Conservation (phyloP, 1,140 invertebrate genomes). For the Lepeophtheirus salmonis region DNA sequence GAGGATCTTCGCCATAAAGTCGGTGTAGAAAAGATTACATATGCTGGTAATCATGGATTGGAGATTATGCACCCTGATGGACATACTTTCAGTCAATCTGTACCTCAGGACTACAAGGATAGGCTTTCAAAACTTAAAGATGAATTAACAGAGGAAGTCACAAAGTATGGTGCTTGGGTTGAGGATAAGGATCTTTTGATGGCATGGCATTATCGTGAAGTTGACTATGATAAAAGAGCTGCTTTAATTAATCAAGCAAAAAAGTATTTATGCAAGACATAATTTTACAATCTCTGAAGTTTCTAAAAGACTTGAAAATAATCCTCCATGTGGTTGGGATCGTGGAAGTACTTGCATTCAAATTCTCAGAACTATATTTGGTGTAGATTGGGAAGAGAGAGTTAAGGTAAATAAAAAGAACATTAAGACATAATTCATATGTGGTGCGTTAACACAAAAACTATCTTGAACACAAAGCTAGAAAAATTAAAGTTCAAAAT, state of each 20-base stretch:
- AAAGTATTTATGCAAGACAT: constrained; percentile 45
- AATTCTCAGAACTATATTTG: constrained; percentile 45
- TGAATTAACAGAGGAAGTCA: constrained; percentile 59
- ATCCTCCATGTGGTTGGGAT: constrained; percentile 9
- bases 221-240: constrained; percentile 28
- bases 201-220: constrained; percentile 35
- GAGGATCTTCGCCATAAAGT: constrained; percentile 75
- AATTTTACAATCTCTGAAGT: constrained; percentile 52
- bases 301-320: constrained; percentile 54
- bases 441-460: too few species aligned
- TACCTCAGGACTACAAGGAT: constrained; percentile 61
- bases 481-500: too few species aligned
- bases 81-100: constrained; percentile 70
- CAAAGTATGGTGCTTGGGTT: constrained; percentile 69
- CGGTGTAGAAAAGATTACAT: constrained; percentile 65
- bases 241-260: constrained; percentile 45
- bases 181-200: constrained; percentile 59
- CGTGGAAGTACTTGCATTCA: constrained; percentile 12
- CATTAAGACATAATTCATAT: too few species aligned
- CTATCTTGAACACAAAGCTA: too few species aligned
- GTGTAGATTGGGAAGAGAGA: constrained; percentile 71
- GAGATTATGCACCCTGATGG: constrained; percentile 75
- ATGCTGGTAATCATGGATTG: constrained; percentile 71
- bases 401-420: constrained; percentile 5
- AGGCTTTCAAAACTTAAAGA: constrained; percentile 57